Base-by-base conservation (phyloP, 2,888 invertebrate genomes). In the Nymphalis urticae region DNA sequence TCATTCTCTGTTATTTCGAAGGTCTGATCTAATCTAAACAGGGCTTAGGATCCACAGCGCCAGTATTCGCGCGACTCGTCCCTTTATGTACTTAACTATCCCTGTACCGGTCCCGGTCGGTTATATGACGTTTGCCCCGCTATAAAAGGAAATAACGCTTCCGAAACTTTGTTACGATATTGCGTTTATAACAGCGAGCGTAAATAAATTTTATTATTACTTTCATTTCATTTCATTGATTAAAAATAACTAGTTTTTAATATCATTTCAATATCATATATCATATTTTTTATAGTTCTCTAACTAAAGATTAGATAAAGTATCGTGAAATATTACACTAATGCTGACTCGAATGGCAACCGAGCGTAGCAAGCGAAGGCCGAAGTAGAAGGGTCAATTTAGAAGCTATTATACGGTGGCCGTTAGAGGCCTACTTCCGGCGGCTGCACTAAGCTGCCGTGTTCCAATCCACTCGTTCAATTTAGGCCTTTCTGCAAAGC, bases 21-120 rank as follows among this genome's bases (percentile, higher is more conserved):
- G 92, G 90, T 89, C 91, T 92, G 91, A 92, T 92, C 92, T 92
- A 92, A 92, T 92, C 92, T 92, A 91, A 92, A 92, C 92, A 89
- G 88, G 87, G 90, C 90, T 92, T 90, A 90, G 90, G 87, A 89
- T 89, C 87, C 87, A 89, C 90, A 88, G 88, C 86, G 88, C 84
- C 89, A 89, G 89, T 90, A 89, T 89, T 89, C 87, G 86, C 88
- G 87, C 88, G 86, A 85, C 86, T 89, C 87, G 88, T 90, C 90
- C 91, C 92, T 89, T 91, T 89, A 90, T 90, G 88, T 90, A 88
- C 88, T 89, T 85, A 87, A 86, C 90, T 88, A 87, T 88, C 83
- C 86, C 82, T 81, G 82, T 84, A 82, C 84, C 85, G 82, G 81
- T 78, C 82, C 81, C 82, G 76, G 54, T 75, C 76, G 85, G 81